Evolutionary conservation across 2,113 vertebrate species (phyloP).

Genomic region (Riparia riparia): DNA sequence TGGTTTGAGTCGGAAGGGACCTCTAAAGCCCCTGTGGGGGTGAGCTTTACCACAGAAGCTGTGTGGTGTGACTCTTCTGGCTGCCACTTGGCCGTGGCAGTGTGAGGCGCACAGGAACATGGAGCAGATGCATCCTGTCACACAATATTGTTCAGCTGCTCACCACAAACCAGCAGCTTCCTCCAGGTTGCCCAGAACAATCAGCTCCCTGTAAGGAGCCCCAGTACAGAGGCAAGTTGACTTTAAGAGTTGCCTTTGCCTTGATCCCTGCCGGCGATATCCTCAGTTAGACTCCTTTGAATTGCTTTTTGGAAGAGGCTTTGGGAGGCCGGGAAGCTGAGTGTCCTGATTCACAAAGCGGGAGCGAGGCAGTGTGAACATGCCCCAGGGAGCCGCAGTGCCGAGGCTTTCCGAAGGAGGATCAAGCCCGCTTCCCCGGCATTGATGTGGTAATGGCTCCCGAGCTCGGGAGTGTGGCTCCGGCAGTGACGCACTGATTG

Average conservation of each 20-base stretch:
- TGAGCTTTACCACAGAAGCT: not conserved
- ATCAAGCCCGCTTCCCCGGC: not conserved
- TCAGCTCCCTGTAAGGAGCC: not conserved
- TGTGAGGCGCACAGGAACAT: not conserved
- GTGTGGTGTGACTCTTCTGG: accelerated
- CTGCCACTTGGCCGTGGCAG: not conserved
- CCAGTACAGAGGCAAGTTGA: accelerated
- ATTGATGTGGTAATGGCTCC: conserved; percentile 39
- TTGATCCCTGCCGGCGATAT: not conserved
- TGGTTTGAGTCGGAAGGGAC: not conserved
- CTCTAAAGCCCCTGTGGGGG: not conserved
- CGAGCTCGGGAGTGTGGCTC: not conserved
- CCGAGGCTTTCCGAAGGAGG: not conserved
- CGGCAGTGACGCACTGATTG: not conserved
- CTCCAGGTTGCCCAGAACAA: not conserved
- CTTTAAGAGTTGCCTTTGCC: not conserved
- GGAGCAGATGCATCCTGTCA: not conserved
- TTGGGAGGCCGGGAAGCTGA: not conserved
- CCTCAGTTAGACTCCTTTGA: not conserved
- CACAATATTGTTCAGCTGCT: not conserved
- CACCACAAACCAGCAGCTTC: not conserved
- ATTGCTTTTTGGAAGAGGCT: not conserved
- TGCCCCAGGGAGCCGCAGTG: not conserved
- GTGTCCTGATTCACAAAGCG: not conserved
- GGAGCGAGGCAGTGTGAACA: not conserved